These are phyloP conservation scores for Periparus ater DNA, from an alignment of 2,797 vertebrate species.

Conservation along the genomic window DNA sequence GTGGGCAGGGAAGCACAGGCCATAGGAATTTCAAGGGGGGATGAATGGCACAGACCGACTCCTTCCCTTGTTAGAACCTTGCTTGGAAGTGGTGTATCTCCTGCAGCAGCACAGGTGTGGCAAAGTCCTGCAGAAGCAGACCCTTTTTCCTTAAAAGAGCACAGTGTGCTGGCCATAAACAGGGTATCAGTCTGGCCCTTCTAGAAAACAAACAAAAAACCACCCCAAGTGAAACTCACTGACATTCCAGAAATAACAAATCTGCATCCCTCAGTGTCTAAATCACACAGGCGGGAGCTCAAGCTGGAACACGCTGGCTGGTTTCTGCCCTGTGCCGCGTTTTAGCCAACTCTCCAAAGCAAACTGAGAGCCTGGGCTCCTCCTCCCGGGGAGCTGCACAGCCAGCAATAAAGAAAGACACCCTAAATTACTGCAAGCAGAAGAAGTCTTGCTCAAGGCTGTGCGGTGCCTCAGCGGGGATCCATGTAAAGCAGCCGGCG, in stretches of 20 bases:
- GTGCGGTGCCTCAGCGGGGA: not conserved
- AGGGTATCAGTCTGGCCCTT: not conserved
- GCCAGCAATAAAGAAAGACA: conserved; percentile 46
- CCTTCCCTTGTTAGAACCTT: not conserved
- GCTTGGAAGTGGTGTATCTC: not conserved
- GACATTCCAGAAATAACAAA: conserved; percentile 69
- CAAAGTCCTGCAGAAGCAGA: not conserved
- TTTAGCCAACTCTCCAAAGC: conserved; percentile 44
- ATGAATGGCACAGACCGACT: fast-evolving
- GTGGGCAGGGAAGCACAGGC: not conserved
- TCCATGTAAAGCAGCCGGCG: conserved; percentile 54
- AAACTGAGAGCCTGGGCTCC: not conserved
- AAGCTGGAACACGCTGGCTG: conserved; percentile 57
- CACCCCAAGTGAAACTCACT: conserved; percentile 58
- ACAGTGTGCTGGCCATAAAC: not conserved
- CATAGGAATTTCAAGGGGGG: not conserved
- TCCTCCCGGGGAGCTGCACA: conserved; percentile 34
- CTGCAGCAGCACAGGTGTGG: not conserved
- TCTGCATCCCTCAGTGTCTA: conserved; percentile 39
- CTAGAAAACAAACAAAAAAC: conserved; percentile 32
- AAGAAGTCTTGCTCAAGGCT: conserved; percentile 64
- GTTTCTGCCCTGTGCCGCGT: not conserved
- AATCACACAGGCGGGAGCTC: conserved; percentile 20
- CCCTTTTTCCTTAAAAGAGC: not conserved
- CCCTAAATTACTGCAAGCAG: conserved; percentile 54